Base-by-base conservation (phyloP, 2,888 invertebrate genomes). In the Epistrophe grossulariae region DNA sequence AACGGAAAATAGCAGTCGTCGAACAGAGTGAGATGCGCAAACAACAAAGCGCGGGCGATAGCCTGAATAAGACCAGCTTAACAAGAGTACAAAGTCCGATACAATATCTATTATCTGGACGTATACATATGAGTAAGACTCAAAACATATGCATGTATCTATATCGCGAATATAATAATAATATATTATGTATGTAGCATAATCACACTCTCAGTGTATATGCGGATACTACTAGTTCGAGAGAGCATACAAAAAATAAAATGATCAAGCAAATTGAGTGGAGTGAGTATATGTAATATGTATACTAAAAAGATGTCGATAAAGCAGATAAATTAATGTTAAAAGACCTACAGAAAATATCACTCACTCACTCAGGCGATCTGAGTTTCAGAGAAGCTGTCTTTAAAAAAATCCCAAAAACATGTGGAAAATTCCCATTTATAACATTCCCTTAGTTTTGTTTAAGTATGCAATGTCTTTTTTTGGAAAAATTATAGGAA, bases 61-160 rank as follows among this genome's bases (percentile, higher is more conserved):
- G 15, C 15, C 55, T 19, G 19, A 24, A 40, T n/a, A 17, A 45
- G 31, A 50, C 76, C 38, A 68, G 80, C 72, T 72, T 48, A 38
- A 15, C 60, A 31, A 17, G 68, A 31, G 81, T 70, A 28, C 81
- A 81, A 73, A 85, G 84, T 85, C 80, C 81, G 59, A 70, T 40
- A 19, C 3, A 24, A 24, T 31, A 28, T 28, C 28, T 28, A 5
- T 28, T 28, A 28, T 28, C 2, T 5, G 3, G 2, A 28, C 28
- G 5, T 28, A 28, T 28, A 28, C 28, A 28, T 2, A 31, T 31
- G 31, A 31, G 31, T 31, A 31, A 31, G 31, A 31, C 31, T 31
- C 31, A 31, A 4, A 4, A 28, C 5, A 5, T 28, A 28, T 28
- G 5, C 28, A 28, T 28, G 5, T 6, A 9, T 35, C 7, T 15